These are phyloP conservation scores for Ormyrus rosae DNA, from an alignment of 2,888 invertebrate species.

Conservation along the genomic window DNA sequence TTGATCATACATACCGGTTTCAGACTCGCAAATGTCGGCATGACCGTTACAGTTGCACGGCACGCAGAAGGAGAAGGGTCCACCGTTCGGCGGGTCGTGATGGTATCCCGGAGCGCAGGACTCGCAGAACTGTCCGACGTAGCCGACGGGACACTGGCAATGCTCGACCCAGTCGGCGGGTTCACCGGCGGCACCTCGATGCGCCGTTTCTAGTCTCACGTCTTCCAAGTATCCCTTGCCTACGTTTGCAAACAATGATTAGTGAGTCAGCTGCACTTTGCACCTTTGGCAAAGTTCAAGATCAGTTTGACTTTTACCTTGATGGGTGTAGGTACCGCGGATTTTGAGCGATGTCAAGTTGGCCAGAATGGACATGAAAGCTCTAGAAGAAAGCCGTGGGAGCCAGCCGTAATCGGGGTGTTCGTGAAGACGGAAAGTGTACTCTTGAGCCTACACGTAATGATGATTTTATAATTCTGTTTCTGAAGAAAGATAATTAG, in stretches of 20 bases:
- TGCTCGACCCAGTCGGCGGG: conserved; percentile 96
- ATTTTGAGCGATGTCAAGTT: conserved; percentile 97
- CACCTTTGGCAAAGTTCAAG: not conserved
- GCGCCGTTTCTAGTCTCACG: conserved; percentile 92
- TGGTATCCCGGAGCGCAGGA: conserved; percentile 97
- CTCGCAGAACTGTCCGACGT: conserved; percentile 97
- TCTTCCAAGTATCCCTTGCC: conserved; percentile 92
- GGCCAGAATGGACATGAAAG: conserved; percentile 94
- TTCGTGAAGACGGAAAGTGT: conserved; percentile 93
- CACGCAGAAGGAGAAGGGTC: conserved; percentile 95
- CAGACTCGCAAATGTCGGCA: conserved; percentile 96
- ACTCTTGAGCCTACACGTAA: conserved; percentile 78
- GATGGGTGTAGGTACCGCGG: conserved; percentile 91
- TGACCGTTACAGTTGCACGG: conserved; percentile 98
- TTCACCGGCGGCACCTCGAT: conserved; percentile 86
- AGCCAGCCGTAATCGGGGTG: conserved; percentile 95
- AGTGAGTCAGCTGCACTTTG: too few relatives aligned
- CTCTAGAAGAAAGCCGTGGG: conserved; percentile 89
- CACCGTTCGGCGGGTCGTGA: conserved; percentile 93
- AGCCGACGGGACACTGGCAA: conserved; percentile 90
- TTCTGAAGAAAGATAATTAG: too few relatives aligned
- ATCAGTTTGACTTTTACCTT: conserved; percentile 77
- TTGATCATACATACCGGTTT: conserved; percentile 81
- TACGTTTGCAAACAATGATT: conserved; percentile 59
- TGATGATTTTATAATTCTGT: too few relatives aligned